These are phyloP conservation scores for Apogon talboti DNA, from an alignment of 2,797 vertebrate species.

Conservation along the genomic window DNA sequence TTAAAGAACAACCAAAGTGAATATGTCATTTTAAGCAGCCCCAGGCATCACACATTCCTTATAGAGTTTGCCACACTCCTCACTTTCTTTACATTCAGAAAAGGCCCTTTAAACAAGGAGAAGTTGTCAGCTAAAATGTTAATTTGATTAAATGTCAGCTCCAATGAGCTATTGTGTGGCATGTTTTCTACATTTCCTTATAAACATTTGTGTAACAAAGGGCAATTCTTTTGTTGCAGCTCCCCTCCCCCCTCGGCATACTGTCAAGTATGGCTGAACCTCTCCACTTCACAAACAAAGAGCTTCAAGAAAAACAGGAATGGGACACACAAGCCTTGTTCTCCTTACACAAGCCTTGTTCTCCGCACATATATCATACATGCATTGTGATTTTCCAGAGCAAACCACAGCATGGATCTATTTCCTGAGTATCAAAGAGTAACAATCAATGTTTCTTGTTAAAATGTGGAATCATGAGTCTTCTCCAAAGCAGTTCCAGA, in stretches of 20 bases:
- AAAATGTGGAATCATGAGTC: background rate
- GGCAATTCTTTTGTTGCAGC: constrained; percentile 65
- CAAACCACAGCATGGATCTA: background rate
- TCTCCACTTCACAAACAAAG: constrained; percentile 68
- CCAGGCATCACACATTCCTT: constrained; percentile 1
- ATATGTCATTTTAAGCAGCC: constrained; percentile 11
- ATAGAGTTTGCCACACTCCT: constrained; percentile 1
- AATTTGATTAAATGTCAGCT: constrained; percentile 50
- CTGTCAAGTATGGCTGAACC: constrained; percentile 54
- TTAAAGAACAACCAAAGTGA: background rate
- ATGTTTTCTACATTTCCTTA: constrained; percentile 68
- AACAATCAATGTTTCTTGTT: background rate
- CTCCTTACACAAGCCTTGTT: constrained; percentile 21
- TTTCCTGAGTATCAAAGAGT: background rate
- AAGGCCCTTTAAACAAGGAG: constrained; percentile 13
- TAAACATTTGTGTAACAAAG: constrained; percentile 77
- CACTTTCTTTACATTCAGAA: background rate
- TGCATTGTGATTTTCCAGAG: background rate
- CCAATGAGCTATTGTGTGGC: constrained; percentile 34
- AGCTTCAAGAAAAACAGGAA: constrained; percentile 61
- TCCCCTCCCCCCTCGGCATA: constrained; percentile 54
- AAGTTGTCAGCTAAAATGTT: constrained; percentile 47
- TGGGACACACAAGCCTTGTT: constrained; percentile 22
- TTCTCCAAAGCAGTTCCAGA: background rate
- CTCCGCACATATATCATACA: constrained; percentile 2